Evolutionary conservation across 2,113 vertebrate species (phyloP), one percentile per base, ranked within the genome.

Genomic region (Bombycilla garrulus): DNA sequence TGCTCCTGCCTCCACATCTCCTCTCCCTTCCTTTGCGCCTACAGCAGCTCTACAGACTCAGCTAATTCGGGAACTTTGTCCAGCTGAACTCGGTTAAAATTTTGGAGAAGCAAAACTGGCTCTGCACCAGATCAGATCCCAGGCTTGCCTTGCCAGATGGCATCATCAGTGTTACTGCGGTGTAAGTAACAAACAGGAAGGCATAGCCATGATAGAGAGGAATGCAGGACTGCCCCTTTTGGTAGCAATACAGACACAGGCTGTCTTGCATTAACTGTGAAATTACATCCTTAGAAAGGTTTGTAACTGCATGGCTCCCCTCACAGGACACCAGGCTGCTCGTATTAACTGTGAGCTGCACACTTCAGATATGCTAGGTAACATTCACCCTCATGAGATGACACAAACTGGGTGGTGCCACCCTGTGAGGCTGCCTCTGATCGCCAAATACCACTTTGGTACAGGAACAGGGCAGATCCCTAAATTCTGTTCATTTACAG

Each of bases 71-170:
- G 22, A 95, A 76, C 18, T 35, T 11, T 20, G 70, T 88, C 50
- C 92, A 76, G 86, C 62, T 66, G 64, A 95, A 83, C 21, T 29
- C 15, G 2, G 42, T 69, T 56, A 53, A 45, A 58, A 53, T 90
- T 93, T 29, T 42, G 23, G 50, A 94, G 38, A 20, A 66, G 36
- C 35, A 13, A 45, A 61, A 69, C 40, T 69, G 66, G 79, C 50
- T 93, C 66, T 73, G 38, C 24, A 48, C 9, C 26, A 5, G 71
- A 80, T 67, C 33, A 45, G 76, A 80, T 48, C n/a, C 31, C 66
- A 85, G 66, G 62, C 82, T 66, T 58, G 81, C 81, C 74, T 76
- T 74, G 71, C 88, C 85, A 93, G 94, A 92, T 69, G 79, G 92
- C 79, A 88, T 73, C 38, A 5, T 29, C 56, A 69, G 74, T 3